A percentile compares a stretch with the other conserved stretches of the same genome.
These are phyloP conservation scores for Drosophila erecta DNA, from an alignment of 1,140 invertebrate genomes.

Conservation along the genomic window DNA sequence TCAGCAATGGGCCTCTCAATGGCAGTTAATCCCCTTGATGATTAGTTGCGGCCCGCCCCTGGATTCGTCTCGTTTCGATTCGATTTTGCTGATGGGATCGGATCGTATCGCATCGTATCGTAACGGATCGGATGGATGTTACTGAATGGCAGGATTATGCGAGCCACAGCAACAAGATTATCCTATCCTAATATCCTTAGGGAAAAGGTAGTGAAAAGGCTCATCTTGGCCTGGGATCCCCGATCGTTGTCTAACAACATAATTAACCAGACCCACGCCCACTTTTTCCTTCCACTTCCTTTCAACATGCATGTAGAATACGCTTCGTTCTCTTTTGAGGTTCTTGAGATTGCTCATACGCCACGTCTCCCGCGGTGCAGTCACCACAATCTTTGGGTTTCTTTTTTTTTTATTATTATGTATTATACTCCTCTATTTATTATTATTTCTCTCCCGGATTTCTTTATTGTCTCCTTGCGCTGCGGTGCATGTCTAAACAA, in stretches of 20 bases:
- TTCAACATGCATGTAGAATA: not conserved
- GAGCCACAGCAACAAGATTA: constrained; percentile 43
- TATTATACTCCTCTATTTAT: not conserved
- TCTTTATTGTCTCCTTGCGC: constrained; percentile 22
- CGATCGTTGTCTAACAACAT: constrained; percentile 56
- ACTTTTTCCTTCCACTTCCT: not conserved
- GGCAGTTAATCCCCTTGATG: constrained; percentile 52
- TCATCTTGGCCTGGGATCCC: constrained; percentile 15
- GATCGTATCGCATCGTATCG: not conserved
- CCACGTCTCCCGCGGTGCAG: constrained; percentile 43
- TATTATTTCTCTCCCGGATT: not conserved
- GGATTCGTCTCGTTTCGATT: constrained; percentile 12
- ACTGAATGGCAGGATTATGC: constrained; percentile 33
- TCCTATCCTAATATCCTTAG: constrained; percentile 45
- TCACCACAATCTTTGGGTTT: constrained; percentile 33
- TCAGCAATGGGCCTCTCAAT: constrained; percentile 41
- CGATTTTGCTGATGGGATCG: constrained; percentile 24
- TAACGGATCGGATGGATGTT: not conserved
- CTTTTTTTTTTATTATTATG: not conserved
- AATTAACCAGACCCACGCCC: constrained; percentile 52
- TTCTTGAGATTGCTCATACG: constrained; percentile 28
- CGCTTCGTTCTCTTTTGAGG: not conserved
- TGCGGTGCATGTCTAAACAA: constrained; percentile 66
- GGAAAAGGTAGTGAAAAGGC: constrained; percentile 26
- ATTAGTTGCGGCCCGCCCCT: constrained; percentile 48